Percentiles rank a stretch among this genome's conserved stretches.
Evolutionary conservation across 1,140 invertebrate genomes (phyloP).

Genomic region (Schlechtendalia chinensis): DNA sequence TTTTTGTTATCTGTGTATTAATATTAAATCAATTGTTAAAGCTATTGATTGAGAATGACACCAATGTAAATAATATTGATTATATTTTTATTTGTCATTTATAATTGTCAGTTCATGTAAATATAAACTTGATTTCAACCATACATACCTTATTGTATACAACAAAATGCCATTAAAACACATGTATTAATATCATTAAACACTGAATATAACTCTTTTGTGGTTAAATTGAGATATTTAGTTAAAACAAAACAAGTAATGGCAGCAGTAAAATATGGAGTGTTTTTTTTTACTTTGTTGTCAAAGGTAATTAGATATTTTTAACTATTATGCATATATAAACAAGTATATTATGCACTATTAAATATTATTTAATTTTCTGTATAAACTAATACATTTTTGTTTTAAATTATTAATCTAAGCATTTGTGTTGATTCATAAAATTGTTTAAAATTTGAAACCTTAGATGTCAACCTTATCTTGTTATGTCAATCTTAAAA

Average conservation of each 20-base stretch:
- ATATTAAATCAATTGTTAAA: background rate
- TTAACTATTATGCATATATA: background rate
- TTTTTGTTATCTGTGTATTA: slow-evolving; percentile 4
- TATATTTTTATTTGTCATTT: slow-evolving; percentile 2
- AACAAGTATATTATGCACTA: too few relatives aligned
- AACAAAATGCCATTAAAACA: background rate
- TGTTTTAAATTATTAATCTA: too few relatives aligned
- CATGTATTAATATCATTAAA: background rate
- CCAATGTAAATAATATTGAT: slow-evolving; percentile 4
- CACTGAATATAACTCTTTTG: background rate
- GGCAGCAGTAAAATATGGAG: slow-evolving; percentile 1
- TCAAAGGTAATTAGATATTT: slow-evolving; percentile 16
- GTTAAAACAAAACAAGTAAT: background rate
- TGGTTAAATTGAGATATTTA: background rate
- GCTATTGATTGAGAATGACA: background rate
- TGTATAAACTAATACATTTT: too few relatives aligned
- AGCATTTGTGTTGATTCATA: too few relatives aligned
- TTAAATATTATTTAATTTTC: too few relatives aligned
- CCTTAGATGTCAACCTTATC: too few relatives aligned
- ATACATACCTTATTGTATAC: background rate
- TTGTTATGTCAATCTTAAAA: too few relatives aligned
- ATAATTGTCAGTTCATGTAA: background rate
- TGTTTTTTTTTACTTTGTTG: slow-evolving; percentile 14
- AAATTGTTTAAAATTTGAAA: too few relatives aligned
- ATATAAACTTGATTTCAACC: background rate